Conservation (phyloP, 2,797 vertebrate species). For the Sternarchorhynchus goeldii region DNA sequence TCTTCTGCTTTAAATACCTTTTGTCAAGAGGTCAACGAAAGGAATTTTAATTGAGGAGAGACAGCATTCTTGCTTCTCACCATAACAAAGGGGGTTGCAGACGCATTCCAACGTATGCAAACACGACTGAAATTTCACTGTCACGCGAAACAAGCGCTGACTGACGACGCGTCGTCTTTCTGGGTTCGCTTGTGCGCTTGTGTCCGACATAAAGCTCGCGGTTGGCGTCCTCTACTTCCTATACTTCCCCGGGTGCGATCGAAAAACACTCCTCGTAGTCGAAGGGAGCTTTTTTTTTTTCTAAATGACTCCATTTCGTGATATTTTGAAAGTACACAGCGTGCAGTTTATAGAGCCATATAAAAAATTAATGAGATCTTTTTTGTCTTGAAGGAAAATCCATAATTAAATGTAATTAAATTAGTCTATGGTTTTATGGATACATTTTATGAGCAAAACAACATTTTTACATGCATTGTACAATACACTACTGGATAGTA, state of each 20-base stretch:
- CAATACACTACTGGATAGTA: too few relatives aligned
- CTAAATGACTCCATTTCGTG: slow-evolving; percentile 18
- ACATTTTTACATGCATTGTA: too few relatives aligned
- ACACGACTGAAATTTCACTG: slow-evolving; percentile 54
- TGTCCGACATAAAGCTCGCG: neutral
- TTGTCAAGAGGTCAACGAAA: slow-evolving; percentile 57
- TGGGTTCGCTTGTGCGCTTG: neutral
- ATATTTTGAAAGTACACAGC: slow-evolving; percentile 22
- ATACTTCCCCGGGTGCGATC: neutral
- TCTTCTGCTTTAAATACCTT: slow-evolving; percentile 54
- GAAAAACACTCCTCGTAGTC: slow-evolving; percentile 12
- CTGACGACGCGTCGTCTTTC: slow-evolving; percentile 16
- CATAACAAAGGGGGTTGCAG: slow-evolving; percentile 60
- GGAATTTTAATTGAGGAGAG: slow-evolving; percentile 62
- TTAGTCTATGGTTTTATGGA: too few relatives aligned
- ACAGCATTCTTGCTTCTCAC: slow-evolving; percentile 58
- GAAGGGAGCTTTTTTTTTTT: slow-evolving; percentile 1
- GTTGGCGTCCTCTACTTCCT: slow-evolving; percentile 15
- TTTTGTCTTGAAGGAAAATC: neutral
- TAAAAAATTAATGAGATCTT: neutral
- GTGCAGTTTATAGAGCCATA: slow-evolving; percentile 1
- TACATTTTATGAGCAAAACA: too few relatives aligned
- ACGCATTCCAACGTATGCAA: slow-evolving; percentile 59
- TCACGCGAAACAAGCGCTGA: slow-evolving; percentile 43
- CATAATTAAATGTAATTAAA: slow-evolving; percentile 19